Conservation (phyloP, 2,113 vertebrate species). For the Poecilia latipinna region DNA sequence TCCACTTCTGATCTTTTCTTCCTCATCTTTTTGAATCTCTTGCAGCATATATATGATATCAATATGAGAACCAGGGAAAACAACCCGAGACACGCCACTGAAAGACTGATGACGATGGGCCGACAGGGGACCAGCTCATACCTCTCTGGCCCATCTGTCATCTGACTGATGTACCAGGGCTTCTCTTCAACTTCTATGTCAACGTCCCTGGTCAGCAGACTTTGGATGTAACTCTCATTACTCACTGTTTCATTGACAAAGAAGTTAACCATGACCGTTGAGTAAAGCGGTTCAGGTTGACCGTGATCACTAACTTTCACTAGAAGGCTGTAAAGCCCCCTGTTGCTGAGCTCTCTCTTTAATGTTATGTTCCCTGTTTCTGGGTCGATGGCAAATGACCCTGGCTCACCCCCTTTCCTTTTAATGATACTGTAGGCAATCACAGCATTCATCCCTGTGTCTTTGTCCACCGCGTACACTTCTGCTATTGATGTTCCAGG, state of each 20-base stretch:
- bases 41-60: constrained; percentile 90
- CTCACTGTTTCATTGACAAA: constrained; percentile 98
- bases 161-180: constrained; percentile 84
- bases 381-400: constrained; percentile 94
- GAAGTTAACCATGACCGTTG: constrained; percentile 94
- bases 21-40: constrained; percentile 84
- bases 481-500: constrained; percentile 97
- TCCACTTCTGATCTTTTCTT: constrained; percentile 87
- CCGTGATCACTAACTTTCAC: constrained; percentile 98
- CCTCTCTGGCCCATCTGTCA: constrained; percentile 84
- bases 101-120: constrained; percentile 88
- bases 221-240: constrained; percentile 96
- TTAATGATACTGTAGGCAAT: constrained; percentile 98
- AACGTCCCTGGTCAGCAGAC: constrained; percentile 87
- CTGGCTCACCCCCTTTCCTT: constrained; percentile 89
- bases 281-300: constrained; percentile 94
- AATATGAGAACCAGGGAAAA: constrained; percentile 87
- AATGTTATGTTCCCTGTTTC: constrained; percentile 98
- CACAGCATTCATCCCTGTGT: constrained; percentile 98
- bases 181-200: constrained; percentile 91
- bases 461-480: constrained; percentile 96
- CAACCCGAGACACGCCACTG: constrained; percentile 87
- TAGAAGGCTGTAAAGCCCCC: constrained; percentile 92
- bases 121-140: constrained; percentile 85
- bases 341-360: constrained; percentile 89